phyloP scores from a whole-genome alignment of 1,140 invertebrate species.

The Mizuhopecten yessoensis region DNA sequence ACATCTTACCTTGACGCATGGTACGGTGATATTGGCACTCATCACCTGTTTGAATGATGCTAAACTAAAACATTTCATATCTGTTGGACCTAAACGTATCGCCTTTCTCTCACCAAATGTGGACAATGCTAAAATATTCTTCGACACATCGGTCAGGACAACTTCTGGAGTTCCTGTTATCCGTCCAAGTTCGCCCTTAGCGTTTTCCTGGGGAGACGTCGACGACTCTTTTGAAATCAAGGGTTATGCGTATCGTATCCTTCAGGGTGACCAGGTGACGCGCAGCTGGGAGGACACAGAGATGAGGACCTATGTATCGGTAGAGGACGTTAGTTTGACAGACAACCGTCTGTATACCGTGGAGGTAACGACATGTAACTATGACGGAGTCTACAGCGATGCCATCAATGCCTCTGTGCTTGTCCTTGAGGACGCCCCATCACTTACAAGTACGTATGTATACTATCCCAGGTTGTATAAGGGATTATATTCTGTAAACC shows the following conservation, averaged over 20 bases:
- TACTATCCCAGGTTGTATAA: neutral
- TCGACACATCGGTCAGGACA: neutral
- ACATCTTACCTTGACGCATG: slow-evolving; percentile 13
- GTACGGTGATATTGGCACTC: slow-evolving; percentile 13
- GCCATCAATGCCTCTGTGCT: slow-evolving; percentile 45
- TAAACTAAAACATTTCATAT: neutral
- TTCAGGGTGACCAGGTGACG: neutral
- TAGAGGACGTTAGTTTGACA: slow-evolving; percentile 21
- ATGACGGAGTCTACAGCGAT: neutral
- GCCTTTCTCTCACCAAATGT: neutral
- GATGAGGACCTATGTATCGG: slow-evolving; percentile 42
- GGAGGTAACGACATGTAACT: slow-evolving; percentile 25
- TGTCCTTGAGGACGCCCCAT: neutral
- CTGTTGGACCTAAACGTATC: neutral
- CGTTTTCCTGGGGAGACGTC: slow-evolving; percentile 42
- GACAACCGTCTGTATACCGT: neutral
- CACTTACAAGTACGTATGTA: slow-evolving; percentile 41
- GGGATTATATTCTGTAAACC: neutral
- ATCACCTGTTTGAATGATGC: slow-evolving; percentile 46
- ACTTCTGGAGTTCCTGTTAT: neutral
- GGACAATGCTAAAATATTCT: neutral
- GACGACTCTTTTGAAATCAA: slow-evolving; percentile 46
- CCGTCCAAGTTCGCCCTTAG: neutral
- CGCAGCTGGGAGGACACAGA: slow-evolving; percentile 31
- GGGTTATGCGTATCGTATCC: slow-evolving; percentile 11